Conservation (phyloP, 2,888 invertebrate genomes). For the Nomada ruficornis region DNA sequence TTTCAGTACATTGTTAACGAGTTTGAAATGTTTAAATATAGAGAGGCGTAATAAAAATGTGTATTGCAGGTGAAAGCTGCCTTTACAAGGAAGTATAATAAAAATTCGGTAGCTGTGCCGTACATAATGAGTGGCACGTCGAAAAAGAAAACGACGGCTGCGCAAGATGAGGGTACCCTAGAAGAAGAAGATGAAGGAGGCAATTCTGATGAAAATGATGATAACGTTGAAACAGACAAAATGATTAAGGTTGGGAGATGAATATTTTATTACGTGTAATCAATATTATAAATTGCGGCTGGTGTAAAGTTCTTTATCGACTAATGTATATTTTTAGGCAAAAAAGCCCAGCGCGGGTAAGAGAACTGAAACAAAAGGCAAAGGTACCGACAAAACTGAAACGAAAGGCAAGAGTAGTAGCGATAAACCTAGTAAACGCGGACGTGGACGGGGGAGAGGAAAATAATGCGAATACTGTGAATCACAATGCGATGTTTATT, state of each 20-base stretch:
- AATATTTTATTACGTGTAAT: conserved; percentile 2
- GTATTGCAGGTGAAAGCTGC: conserved; percentile 92
- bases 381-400: conserved; percentile 57
- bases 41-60: neutral
- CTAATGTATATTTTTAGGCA: conserved; percentile 59
- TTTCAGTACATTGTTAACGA: conserved; percentile 13
- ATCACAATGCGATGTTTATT: conserved; percentile 55
- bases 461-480: conserved; percentile 60
- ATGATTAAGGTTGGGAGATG: conserved; percentile 89
- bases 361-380: conserved; percentile 57
- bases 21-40: neutral
- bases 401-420: conserved; percentile 57
- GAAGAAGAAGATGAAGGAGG: conserved; percentile 83
- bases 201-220: conserved; percentile 85
- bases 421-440: conserved; percentile 68
- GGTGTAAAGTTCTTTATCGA: neutral
- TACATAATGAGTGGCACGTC: conserved; percentile 89
- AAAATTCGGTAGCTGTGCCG: conserved; percentile 91
- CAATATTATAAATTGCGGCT: neutral
- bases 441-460: conserved; percentile 75
- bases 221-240: conserved; percentile 89
- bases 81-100: conserved; percentile 96
- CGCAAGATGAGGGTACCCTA: conserved; percentile 83
- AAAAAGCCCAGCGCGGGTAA: conserved; percentile 71
- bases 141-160: conserved; percentile 85